Percentiles rank a stretch among this genome's conserved stretches.
Conservation (phyloP, 30 jellyfish, hydroid and myxozoan species). For the Catostylus mosaicus region DNA sequence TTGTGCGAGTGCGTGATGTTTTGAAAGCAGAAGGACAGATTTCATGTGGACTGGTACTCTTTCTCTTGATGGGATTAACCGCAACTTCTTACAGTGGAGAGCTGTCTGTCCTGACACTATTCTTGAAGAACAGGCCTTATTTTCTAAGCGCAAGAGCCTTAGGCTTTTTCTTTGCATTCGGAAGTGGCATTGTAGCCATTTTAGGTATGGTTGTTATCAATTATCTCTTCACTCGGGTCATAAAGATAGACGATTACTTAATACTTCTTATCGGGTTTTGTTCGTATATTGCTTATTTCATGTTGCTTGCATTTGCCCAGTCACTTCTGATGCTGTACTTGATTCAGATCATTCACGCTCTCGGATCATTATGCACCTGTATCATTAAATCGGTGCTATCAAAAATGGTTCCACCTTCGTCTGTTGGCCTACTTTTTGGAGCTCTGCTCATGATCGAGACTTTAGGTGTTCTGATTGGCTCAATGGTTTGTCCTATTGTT, state of each 20-base stretch:
- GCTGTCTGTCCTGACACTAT: not conserved
- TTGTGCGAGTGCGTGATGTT: not conserved
- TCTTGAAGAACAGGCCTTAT: slow-evolving; percentile 14
- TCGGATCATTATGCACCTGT: not conserved
- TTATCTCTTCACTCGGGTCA: not conserved
- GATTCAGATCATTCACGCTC: slow-evolving; percentile 1
- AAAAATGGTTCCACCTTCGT: not conserved
- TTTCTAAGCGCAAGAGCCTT: not conserved
- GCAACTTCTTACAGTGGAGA: slow-evolving; percentile 10
- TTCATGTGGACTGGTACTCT: not conserved
- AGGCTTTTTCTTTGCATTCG: slow-evolving; percentile 4
- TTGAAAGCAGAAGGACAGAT: not conserved
- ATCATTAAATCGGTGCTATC: slow-evolving; percentile 8
- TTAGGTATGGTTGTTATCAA: not conserved
- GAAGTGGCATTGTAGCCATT: slow-evolving; percentile 8
- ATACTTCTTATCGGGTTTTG: not conserved
- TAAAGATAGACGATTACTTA: not conserved
- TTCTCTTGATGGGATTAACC: not conserved
- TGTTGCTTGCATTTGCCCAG: not conserved
- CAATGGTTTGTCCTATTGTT: not conserved
- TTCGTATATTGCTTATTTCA: not conserved
- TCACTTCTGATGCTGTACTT: slow-evolving; percentile 8
- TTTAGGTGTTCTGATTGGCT: not conserved
- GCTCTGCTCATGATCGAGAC: slow-evolving; percentile 22
- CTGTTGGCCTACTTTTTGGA: slow-evolving; percentile 10